Evolutionary conservation across 1,140 invertebrate genomes (phyloP), one percentile per base, ranked within the genome.

Genomic region (Berghia stephanieae): DNA sequence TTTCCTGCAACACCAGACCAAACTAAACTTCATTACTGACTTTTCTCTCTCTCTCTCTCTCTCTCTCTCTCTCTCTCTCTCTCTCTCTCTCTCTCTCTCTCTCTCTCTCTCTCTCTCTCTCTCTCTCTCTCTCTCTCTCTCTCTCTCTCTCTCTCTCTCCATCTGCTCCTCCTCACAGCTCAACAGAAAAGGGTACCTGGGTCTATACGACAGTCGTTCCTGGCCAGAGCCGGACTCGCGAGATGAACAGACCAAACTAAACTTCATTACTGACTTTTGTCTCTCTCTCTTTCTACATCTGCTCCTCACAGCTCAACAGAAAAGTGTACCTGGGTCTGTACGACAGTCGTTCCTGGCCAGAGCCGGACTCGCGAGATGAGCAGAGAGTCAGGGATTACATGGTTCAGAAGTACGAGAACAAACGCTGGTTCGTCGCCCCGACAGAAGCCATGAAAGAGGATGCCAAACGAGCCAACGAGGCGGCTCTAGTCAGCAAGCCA

Each of bases 331-430:
- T 98, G 78, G 96, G 95, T 3, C 90, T 96, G 49, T 94, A 94
- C 91, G 93, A 94, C 83, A 81, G 88, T 42, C 80, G 84, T 71
- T 79, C 83, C 16, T 78, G 82, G 44, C 77, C 85, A 31, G 88
- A 90, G 81, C 83, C 87, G 8, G 92, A 93, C 78, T 90, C 90
- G 4, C 94, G 95, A 90, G 96, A 97, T 87, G 96, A 98, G 90
- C 94, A 96, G 88, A 93, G 94, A 82, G 93, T 96, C 79, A 94
- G 94, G 90, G 95, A 97, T 88, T 94, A 96, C 82, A 96, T 98
- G 95, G 92, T 94, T 40, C 93, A 95, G 82, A 98, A 97, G 90
- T 98, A 98, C 88, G 96, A 98, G 90, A 93, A 94, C 83, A 97
- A 97, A 87, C 92, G 94, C 84, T 94, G 86, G 80, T 89, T 89